Conservation (phyloP, 2,113 vertebrate species). For the Alethe castanea region DNA sequence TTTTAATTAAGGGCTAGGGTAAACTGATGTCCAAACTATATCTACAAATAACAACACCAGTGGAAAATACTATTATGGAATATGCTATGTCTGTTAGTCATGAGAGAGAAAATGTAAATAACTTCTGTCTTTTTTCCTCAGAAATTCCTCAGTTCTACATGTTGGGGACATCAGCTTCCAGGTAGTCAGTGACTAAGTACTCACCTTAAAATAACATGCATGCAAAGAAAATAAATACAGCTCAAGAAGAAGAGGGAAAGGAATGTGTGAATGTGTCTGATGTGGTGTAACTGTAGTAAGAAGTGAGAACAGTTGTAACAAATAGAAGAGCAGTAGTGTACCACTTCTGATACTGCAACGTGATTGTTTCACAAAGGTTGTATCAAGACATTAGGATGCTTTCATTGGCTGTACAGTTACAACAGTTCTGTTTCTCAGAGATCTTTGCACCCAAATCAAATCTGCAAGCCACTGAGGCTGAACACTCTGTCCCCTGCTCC, state of each 20-base stretch:
- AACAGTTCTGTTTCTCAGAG: background rate
- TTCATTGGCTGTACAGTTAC: background rate
- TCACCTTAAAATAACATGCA: background rate
- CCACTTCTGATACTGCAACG: background rate
- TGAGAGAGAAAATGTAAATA: background rate
- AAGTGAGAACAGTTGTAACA: background rate
- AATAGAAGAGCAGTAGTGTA: background rate
- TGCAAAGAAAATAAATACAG: background rate
- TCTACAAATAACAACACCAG: background rate
- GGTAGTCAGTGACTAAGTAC: background rate
- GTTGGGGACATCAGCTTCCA: background rate
- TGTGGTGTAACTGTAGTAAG: background rate
- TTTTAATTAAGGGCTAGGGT: background rate
- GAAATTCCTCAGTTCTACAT: background rate
- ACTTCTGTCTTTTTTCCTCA: background rate
- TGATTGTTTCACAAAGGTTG: background rate
- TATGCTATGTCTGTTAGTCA: background rate
- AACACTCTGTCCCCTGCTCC: background rate
- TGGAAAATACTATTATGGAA: background rate
- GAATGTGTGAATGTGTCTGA: background rate
- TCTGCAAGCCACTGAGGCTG: background rate
- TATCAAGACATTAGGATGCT: background rate
- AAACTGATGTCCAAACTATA: background rate
- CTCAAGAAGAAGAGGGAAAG: background rate
- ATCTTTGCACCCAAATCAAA: background rate